Conservation (phyloP, 2,113 vertebrate species). For the Crotalus horridus region DNA sequence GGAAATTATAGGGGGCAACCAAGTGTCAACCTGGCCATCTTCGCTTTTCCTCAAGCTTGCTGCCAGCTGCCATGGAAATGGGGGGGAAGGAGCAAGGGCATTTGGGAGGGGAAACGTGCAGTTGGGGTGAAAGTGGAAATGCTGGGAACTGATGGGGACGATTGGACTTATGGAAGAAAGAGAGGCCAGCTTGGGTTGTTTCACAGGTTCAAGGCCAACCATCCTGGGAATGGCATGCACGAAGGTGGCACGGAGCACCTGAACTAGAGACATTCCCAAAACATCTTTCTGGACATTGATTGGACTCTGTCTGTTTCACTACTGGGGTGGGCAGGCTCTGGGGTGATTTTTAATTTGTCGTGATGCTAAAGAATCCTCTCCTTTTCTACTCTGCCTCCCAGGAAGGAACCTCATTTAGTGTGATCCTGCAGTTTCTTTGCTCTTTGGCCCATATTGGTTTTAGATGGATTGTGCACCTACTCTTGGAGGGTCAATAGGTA, state of each 20-base stretch:
- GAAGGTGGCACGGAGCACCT: fast-evolving
- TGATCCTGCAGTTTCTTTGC: too few species aligned
- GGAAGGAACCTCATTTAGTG: too few species aligned
- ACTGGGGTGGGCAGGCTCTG: background rate
- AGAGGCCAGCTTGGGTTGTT: background rate
- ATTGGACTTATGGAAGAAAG: background rate
- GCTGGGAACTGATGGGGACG: background rate
- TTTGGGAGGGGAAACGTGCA: background rate
- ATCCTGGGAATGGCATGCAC: background rate
- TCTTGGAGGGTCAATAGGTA: too few species aligned
- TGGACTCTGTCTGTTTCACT: background rate
- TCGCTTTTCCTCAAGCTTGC: background rate
- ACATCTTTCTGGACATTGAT: background rate
- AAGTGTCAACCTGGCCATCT: background rate
- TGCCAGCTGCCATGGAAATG: background rate
- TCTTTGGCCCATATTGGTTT: too few species aligned
- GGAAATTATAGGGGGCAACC: too few species aligned
- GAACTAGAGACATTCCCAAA: background rate
- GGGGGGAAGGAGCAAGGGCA: background rate
- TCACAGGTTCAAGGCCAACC: background rate
- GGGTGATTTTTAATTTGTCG: background rate
- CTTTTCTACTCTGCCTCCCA: too few species aligned
- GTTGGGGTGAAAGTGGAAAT: background rate
- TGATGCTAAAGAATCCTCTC: too few species aligned
- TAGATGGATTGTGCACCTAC: too few species aligned